A percentile compares a stretch with the other conserved stretches of the same genome.
Evolutionary conservation across 2,888 invertebrate species (phyloP).

Genomic region (Nephrotoma appendiculata): DNA sequence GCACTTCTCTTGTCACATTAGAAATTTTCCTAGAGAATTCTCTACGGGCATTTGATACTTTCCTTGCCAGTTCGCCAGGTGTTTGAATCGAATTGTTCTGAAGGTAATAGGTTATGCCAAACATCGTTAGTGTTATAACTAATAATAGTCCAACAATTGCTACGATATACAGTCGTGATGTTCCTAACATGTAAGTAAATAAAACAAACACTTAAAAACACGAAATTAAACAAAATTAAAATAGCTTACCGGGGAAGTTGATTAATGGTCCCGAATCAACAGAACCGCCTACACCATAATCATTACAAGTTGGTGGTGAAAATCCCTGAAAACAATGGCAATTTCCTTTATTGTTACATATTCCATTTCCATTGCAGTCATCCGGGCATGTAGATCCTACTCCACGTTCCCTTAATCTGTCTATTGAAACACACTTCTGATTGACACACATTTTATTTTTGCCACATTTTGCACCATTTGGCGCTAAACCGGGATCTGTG

Average conservation of each 20-base stretch:
- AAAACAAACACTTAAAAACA: slow-evolving; percentile 32
- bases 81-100: slow-evolving; percentile 39
- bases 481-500: slow-evolving; percentile 88
- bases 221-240: slow-evolving; percentile 1
- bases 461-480: slow-evolving; percentile 55
- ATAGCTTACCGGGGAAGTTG: slow-evolving; percentile 58
- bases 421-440: slow-evolving; percentile 69
- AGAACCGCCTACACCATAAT: slow-evolving; percentile 82
- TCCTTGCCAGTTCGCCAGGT: slow-evolving; percentile 31
- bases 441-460: slow-evolving; percentile 72
- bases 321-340: slow-evolving; percentile 91
- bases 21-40: neutral
- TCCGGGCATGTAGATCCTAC: slow-evolving; percentile 51
- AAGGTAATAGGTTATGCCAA: slow-evolving; percentile 60
- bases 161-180: slow-evolving; percentile 70
- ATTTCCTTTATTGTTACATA: slow-evolving; percentile 77
- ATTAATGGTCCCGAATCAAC: slow-evolving; percentile 79
- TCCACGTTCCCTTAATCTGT: slow-evolving; percentile 39
- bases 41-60: slow-evolving; percentile 13
- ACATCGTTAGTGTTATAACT: slow-evolving; percentile 45
- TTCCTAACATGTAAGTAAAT: slow-evolving; percentile 30
- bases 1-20: neutral
- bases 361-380: slow-evolving; percentile 69
- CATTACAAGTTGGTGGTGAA: slow-evolving; percentile 72
- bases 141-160: slow-evolving; percentile 80